Conservation (phyloP, 2,113 vertebrate genomes). For the Scolopax mira region DNA sequence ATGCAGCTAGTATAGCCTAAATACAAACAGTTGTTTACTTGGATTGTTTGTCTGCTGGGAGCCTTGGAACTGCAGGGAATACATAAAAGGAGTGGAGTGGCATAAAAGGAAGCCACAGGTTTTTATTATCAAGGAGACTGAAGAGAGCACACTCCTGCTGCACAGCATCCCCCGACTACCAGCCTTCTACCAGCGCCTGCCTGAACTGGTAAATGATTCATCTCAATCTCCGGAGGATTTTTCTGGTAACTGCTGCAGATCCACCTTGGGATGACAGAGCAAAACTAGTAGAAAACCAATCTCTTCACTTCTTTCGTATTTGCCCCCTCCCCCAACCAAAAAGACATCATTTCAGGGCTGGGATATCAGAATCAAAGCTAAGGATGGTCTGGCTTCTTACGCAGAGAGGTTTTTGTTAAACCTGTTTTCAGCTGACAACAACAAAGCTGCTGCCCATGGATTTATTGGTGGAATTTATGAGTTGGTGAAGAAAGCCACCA, state of each 20-base stretch:
- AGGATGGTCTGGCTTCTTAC: neutral
- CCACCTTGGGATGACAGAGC: slow-evolving; percentile 51
- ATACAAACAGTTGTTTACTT: neutral
- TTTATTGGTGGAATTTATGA: slow-evolving; percentile 22
- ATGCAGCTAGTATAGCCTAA: neutral
- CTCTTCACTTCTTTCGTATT: neutral
- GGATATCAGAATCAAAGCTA: neutral
- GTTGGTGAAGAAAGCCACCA: neutral
- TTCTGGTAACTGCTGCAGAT: slow-evolving; percentile 44
- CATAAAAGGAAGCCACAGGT: neutral
- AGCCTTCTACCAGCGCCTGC: neutral
- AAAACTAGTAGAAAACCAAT: slow-evolving; percentile 8
- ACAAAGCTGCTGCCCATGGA: neutral
- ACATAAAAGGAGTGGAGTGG: rapidly evolving
- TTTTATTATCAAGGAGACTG: neutral
- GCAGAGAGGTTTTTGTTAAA: neutral
- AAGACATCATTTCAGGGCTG: neutral
- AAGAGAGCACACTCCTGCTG: neutral
- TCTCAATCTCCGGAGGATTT: neutral
- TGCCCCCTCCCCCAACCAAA: rapidly evolving
- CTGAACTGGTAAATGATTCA: slow-evolving; percentile 26
- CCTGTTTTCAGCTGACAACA: neutral
- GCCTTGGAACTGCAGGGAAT: neutral
- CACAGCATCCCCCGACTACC: neutral
- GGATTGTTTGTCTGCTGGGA: neutral